Percentiles rank a stretch among this genome's conserved stretches.
phyloP scores from a whole-genome alignment of 1,140 invertebrate genomes.

The Pogonognathellus flavescens region DNA sequence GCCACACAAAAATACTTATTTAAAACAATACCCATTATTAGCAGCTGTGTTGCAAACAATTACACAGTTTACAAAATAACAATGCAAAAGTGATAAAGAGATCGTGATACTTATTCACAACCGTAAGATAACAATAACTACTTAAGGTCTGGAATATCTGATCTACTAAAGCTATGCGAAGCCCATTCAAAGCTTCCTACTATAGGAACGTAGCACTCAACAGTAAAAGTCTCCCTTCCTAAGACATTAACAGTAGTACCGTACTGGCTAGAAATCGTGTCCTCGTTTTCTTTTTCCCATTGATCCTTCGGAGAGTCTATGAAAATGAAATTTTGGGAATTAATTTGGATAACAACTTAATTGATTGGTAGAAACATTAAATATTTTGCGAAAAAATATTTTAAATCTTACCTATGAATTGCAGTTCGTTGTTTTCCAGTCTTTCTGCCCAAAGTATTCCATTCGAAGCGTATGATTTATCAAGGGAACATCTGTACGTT shows the following conservation, averaged over 20 bases:
- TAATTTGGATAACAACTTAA: not conserved
- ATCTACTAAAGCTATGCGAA: conserved; percentile 16
- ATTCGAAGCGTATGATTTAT: not conserved
- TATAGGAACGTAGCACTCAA: conserved; percentile 21
- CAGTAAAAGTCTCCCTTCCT: not conserved
- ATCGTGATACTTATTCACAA: conserved; percentile 16
- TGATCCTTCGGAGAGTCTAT: not conserved
- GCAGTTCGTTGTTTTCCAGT: not conserved
- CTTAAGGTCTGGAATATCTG: conserved; percentile 17
- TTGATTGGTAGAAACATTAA: not conserved
- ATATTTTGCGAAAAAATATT: not conserved
- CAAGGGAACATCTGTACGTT: not conserved
- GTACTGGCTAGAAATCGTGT: conserved; percentile 5
- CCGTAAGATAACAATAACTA: not conserved
- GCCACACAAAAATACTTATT: too few species aligned
- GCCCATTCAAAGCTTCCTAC: conserved; percentile 16
- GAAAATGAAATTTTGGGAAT: not conserved
- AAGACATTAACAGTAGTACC: not conserved
- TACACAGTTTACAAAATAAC: too few species aligned
- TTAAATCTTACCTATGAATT: conserved; percentile 7
- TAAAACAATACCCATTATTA: too few species aligned
- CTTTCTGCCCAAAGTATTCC: not conserved
- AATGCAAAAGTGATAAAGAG: not conserved
- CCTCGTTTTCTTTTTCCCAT: not conserved
- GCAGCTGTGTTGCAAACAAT: too few species aligned